Percentiles rank a stretch among this genome's conserved stretches.
Conservation (phyloP, 2,113 vertebrate genomes). For the Amphiprion ocellaris region DNA sequence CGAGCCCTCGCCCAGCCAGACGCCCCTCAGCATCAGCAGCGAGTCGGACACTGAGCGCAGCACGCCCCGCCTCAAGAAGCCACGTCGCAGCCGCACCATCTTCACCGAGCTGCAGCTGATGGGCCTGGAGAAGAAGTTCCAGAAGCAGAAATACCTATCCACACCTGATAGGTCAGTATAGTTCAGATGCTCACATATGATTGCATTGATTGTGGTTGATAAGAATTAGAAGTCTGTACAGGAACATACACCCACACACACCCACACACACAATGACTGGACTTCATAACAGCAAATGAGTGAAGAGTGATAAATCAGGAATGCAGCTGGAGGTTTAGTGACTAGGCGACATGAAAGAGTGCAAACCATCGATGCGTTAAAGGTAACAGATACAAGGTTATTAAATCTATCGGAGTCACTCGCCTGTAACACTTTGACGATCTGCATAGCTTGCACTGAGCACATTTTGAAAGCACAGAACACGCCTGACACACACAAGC, state of each 20-base stretch:
- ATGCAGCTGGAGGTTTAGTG: constrained; percentile 15
- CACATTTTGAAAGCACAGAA: constrained; percentile 27
- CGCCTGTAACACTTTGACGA: constrained; percentile 57
- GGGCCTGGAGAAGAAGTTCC: constrained; percentile 99
- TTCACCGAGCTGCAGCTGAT: constrained; percentile 98
- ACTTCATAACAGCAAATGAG: background rate
- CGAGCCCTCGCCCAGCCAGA: constrained; percentile 83
- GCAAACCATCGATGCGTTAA: constrained; percentile 16
- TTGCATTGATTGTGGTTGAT: background rate
- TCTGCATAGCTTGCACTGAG: constrained; percentile 41
- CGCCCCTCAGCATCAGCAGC: constrained; percentile 90
- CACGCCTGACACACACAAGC: constrained; percentile 23
- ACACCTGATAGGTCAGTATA: constrained; percentile 94
- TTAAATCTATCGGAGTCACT: constrained; percentile 45
- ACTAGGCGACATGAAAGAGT: constrained; percentile 2
- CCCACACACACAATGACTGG: background rate
- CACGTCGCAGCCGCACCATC: constrained; percentile 95
- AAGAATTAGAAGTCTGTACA: background rate
- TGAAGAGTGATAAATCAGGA: background rate
- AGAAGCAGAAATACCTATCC: constrained; percentile 99
- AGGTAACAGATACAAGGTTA: background rate
- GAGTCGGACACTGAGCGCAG: constrained; percentile 94
- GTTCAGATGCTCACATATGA: background rate
- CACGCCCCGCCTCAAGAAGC: constrained; percentile 89
- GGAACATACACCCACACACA: background rate